phyloP scores from a whole-genome alignment of 2,888 invertebrate genomes.

The Amphipyra berbera region DNA sequence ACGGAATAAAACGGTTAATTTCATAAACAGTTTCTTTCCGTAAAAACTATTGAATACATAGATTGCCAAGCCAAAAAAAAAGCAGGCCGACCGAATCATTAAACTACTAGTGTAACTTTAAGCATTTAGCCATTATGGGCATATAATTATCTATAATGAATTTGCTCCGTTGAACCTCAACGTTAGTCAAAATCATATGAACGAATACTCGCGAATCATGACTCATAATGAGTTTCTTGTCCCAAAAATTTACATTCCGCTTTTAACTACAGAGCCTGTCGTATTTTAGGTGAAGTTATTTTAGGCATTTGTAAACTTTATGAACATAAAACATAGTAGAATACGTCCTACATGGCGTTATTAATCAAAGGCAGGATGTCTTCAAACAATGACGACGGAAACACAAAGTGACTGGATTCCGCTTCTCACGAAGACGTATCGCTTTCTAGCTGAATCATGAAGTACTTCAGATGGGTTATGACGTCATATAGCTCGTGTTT shows the following conservation, averaged over 20 bases:
- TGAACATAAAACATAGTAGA: slow-evolving; percentile 39
- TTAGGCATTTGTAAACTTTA: slow-evolving; percentile 18
- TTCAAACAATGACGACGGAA: slow-evolving; percentile 82
- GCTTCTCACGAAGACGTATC: slow-evolving; percentile 77
- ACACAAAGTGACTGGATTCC: slow-evolving; percentile 73
- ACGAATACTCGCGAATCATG: slow-evolving; percentile 44
- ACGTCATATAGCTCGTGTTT: slow-evolving; percentile 20
- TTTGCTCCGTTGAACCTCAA: slow-evolving; percentile 39
- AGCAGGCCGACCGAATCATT: slow-evolving; percentile 6
- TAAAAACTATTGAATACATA: background rate
- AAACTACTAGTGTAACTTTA: slow-evolving; percentile 28
- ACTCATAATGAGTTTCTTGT: slow-evolving; percentile 55
- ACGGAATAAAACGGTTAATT: background rate
- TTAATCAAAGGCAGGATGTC: slow-evolving; percentile 75
- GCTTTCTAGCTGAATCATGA: slow-evolving; percentile 63
- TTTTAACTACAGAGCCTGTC: slow-evolving; percentile 6
- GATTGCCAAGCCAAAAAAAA: background rate
- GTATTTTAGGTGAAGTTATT: slow-evolving; percentile 35
- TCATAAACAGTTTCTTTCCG: background rate
- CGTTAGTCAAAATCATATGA: slow-evolving; percentile 39
- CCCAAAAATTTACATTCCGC: slow-evolving; percentile 45
- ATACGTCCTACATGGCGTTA: slow-evolving; percentile 57
- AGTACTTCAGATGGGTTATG: slow-evolving; percentile 51
- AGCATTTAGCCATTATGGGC: slow-evolving; percentile 12
- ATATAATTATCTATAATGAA: slow-evolving; percentile 37